Evolutionary conservation across 2,888 invertebrate species (phyloP), one percentile per base, ranked within the genome.

Genomic region (Zele albiditarsus): DNA sequence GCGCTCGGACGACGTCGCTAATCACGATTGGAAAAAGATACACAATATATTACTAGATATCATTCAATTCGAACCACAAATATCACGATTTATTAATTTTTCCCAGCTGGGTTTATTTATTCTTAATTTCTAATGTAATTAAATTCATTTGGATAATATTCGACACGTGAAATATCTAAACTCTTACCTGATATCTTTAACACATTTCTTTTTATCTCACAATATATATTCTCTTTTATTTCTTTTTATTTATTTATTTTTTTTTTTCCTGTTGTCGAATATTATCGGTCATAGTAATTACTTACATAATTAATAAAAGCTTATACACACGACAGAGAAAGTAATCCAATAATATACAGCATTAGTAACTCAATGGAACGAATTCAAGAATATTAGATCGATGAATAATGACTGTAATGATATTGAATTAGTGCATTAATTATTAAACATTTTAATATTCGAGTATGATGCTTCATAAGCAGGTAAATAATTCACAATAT

Each of bases 1-100:
- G 96, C 93, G 84, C 97, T 97, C 85, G 97, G 96, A 89, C 98
- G 93, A 89, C 97, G 94, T 89, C 94, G 92, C 94, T 94, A 89
- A 87, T 68, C 53, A 66, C 62, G 58, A 80, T 75, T 72, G 80
- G 74, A 78, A 23, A 53, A 53, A 53, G 20, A 23, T 53, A 8
- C 20, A 53, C 1, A 53, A 77, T 71, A 66, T 38, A 49, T 28
- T 73, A 62, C 33, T 75, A 23, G 75, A 60, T 49, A 31, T 25
- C 68, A 70, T 60, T 31, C 4, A 10, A 23, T 8, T 23, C n/a
- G 27, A 31, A 71, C 71, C 23, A 67, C 28, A 25, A 27, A 46
- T 49, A 28, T 28, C 16, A 28, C 1, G 27, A 65, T 20, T 12
- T 31, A 53, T 5, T 23, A 4, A 8, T 53, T 53, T 53, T 46